phyloP scores from a whole-genome alignment of 2,113 vertebrate species.

The Gulo gulo region DNA sequence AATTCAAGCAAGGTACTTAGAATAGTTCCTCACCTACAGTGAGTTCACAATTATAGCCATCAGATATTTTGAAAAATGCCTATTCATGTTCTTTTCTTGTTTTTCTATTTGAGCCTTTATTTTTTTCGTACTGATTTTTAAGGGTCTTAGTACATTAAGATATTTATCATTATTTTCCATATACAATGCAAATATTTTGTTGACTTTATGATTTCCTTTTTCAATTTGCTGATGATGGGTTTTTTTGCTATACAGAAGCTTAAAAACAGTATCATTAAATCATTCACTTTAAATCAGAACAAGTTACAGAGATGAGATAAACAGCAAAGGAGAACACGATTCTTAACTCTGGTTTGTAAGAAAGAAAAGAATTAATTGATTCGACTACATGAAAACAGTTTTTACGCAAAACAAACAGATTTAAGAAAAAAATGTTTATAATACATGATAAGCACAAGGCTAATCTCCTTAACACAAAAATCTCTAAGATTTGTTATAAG shows the following conservation, averaged over 20 bases:
- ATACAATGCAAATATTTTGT: not conserved
- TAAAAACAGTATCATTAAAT: not conserved
- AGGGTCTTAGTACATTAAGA: not conserved
- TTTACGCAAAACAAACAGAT: not conserved
- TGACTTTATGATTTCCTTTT: not conserved
- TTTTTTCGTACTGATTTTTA: not conserved
- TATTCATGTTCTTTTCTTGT: not conserved
- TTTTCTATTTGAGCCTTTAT: not conserved
- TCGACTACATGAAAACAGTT: not conserved
- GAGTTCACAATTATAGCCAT: not conserved
- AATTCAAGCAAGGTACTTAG: not conserved
- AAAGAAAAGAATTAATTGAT: not conserved
- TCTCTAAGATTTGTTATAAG: not conserved
- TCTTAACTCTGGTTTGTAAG: not conserved
- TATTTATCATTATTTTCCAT: not conserved
- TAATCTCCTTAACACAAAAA: not conserved
- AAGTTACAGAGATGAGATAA: not conserved
- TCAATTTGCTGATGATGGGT: not conserved
- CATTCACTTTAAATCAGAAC: slow-evolving; percentile 8
- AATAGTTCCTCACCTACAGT: not conserved
- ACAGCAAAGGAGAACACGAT: not conserved
- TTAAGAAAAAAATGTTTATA: not conserved
- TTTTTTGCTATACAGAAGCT: not conserved
- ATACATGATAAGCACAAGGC: not conserved
- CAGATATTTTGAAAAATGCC: not conserved